Evolutionary conservation across 2,113 vertebrate genomes (phyloP).

Genomic region (Xenotilapia longispinis): DNA sequence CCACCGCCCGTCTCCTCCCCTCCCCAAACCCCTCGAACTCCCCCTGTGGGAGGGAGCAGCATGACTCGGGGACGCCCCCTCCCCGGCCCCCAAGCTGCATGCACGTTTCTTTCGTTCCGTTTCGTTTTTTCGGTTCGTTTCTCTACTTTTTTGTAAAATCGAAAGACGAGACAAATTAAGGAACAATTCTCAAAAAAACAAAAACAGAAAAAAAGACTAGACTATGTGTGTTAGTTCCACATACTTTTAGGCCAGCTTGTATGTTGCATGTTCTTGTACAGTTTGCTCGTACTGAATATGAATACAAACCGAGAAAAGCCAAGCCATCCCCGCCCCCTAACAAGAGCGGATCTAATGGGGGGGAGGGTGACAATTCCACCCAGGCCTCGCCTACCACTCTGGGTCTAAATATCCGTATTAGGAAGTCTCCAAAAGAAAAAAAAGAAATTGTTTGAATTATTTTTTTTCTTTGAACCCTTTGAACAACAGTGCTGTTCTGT

Average conservation of each 20-base stretch:
- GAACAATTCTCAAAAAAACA: conserved; percentile 57
- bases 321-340: conserved; percentile 83
- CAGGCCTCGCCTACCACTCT: conserved; percentile 78
- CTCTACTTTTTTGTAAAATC: conserved; percentile 68
- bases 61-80: conserved; percentile 84
- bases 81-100: conserved; percentile 88
- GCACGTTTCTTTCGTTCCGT: conserved; percentile 66
- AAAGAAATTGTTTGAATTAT: not conserved
- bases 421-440: conserved; percentile 61
- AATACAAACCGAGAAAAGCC: conserved; percentile 90
- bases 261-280: conserved; percentile 99
- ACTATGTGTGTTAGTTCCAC: conserved; percentile 93
- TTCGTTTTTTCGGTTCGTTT: conserved; percentile 22
- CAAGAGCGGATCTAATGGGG: conserved; percentile 84
- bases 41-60: conserved; percentile 85
- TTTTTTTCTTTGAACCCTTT: conserved; percentile 77
- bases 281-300: conserved; percentile 98
- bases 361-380: conserved; percentile 71
- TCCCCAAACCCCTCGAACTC: conserved; percentile 66
- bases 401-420: conserved; percentile 87
- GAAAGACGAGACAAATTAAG: conserved; percentile 68
- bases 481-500: conserved; percentile 83
- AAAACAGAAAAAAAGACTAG: conserved; percentile 82
- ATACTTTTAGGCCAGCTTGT: conserved; percentile 93
- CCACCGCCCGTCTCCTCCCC: conserved; percentile 27